Evolutionary conservation across 53 echinoderm and acorn worm genomes (phyloP), one percentile per base, ranked within the genome.

Genomic region (Paelopatides confundens): DNA sequence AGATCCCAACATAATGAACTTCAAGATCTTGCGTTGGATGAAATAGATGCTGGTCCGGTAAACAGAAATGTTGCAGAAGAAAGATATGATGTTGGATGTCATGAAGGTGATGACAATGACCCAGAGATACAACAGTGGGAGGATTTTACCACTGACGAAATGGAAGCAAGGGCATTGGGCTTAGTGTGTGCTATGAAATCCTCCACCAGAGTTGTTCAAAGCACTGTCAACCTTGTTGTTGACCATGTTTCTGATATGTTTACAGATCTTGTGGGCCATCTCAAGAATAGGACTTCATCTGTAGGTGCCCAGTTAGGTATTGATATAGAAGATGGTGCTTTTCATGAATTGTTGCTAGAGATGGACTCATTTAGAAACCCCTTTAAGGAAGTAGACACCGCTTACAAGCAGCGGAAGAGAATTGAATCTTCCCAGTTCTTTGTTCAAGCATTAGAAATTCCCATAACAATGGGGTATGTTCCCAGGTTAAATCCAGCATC

Each of bases 121-220:
- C 6, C 10, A 79, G 54, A 76, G 30, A 30, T 40, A 17, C 38
- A 39, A n/a, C 32, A 82, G 26, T 81, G 82, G 82, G 82, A 81
- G 62, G 31, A 35, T 34, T 81, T 81, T 58, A 31, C 62, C 33
- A n/a, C 34, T 18, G 62, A 35, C 14, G 53, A 81, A 6, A 81
- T 62, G 82, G 62, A 51, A 54, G 28, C 3, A 12, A 82, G 64
- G 38, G 63, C 83, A 38, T 63, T 82, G n/a, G 39, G 83, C 83
- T 63, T 64, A 63, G 64, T 82, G 63, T 82, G 83, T 82, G 38
- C 63, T 3, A 63, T 82, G 83, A 82, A 82, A 29, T 82, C 65
- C 17, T 82, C 65, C 1, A 64, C 63, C 38, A 82, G 34, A 63
- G 83, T 82, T 37, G 83, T 82, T 27, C 43, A 82, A 64, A 82